Evolutionary conservation across 2,888 invertebrate genomes (phyloP).

Genomic region (Deroplatys truncata): DNA sequence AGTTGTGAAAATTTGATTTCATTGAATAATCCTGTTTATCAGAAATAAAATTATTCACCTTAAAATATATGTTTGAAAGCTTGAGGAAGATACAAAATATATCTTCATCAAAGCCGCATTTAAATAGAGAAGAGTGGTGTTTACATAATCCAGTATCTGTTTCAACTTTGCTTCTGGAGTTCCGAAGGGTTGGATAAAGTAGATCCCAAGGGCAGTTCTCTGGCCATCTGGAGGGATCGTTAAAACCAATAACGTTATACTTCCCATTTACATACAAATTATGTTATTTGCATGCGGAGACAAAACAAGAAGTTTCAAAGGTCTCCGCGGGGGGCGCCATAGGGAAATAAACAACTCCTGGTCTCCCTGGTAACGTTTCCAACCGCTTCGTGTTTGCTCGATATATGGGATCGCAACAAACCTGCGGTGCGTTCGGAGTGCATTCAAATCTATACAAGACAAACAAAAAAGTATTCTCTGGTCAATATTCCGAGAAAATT

Average conservation of each 20-base stretch:
- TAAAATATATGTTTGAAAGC: no score
- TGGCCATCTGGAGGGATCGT: background rate
- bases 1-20: no score
- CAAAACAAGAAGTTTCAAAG: background rate
- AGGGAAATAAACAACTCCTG: background rate
- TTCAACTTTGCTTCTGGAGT: no score
- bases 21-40: no score
- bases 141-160: no score
- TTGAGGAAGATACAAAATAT: no score
- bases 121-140: no score
- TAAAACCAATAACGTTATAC: background rate
- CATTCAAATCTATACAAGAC: background rate
- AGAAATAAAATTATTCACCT: no score
- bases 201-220: background rate
- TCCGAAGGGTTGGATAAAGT: background rate
- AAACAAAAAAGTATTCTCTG: no score
- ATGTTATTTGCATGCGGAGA: background rate
- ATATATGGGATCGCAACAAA: background rate
- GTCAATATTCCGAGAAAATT: no score
- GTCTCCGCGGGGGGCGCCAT: background rate
- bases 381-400: background rate
- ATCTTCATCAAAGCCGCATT: no score
- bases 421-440: background rate
- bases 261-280: background rate
- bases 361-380: background rate